A percentile compares a stretch with the other conserved stretches of the same genome.
Evolutionary conservation across 1,140 invertebrate genomes (phyloP).

Genomic region (Heliconius nattereri): DNA sequence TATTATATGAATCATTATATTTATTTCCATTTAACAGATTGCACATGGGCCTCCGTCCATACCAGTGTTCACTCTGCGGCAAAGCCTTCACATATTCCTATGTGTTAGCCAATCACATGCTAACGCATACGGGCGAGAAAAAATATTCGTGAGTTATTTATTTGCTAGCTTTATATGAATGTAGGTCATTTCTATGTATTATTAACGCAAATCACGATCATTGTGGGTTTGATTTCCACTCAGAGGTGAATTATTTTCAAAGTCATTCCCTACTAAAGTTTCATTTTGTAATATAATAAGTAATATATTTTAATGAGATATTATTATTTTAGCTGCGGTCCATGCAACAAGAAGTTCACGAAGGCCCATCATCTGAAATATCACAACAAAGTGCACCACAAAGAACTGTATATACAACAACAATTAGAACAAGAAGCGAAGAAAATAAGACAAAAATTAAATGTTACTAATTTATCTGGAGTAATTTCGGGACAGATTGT

Average conservation of each 20-base stretch:
- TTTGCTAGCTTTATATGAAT: too few relatives aligned
- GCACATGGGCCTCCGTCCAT: slow-evolving; percentile 85
- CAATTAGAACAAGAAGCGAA: slow-evolving; percentile 73
- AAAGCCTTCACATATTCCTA: slow-evolving; percentile 88
- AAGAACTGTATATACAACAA: slow-evolving; percentile 76
- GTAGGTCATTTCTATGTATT: too few relatives aligned
- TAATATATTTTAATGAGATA: too few relatives aligned
- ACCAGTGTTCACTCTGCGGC: slow-evolving; percentile 86
- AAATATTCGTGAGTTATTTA: slow-evolving; percentile 73
- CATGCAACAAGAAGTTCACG: slow-evolving; percentile 80
- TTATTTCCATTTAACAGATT: slow-evolving; percentile 55
- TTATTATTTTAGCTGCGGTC: slow-evolving; percentile 57
- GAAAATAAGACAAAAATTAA: slow-evolving; percentile 68
- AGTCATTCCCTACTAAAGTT: too few relatives aligned
- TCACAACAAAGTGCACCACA: slow-evolving; percentile 80
- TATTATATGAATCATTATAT: background rate
- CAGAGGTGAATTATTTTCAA: too few relatives aligned
- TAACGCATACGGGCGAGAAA: slow-evolving; percentile 90
- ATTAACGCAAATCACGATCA: too few relatives aligned
- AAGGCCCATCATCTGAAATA: slow-evolving; percentile 80
- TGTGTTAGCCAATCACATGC: slow-evolving; percentile 87
- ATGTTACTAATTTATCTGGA: slow-evolving; percentile 57
- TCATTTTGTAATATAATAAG: too few relatives aligned
- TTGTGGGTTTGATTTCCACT: too few relatives aligned
- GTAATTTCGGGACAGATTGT: slow-evolving; percentile 66